Percentiles rank a stretch among this genome's conserved stretches.
These are phyloP conservation scores for Mycalesis mineus DNA, from an alignment of 2,888 invertebrate species.

Conservation along the genomic window DNA sequence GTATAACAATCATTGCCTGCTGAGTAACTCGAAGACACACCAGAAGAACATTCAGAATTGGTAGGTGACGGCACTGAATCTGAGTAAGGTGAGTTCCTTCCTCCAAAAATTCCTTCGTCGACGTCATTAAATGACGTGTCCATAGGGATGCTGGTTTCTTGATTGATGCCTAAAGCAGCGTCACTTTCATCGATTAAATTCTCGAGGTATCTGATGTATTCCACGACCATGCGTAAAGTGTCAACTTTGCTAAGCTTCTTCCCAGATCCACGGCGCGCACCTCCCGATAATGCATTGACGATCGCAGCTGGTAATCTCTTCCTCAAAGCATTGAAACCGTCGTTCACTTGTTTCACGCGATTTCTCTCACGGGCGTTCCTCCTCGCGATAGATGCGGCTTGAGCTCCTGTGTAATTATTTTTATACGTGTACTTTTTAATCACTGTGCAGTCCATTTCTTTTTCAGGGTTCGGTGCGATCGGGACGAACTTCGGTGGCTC, in stretches of 20 bases:
- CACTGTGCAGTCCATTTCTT: slow-evolving; percentile 56
- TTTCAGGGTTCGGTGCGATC: slow-evolving; percentile 75
- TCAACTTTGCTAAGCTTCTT: slow-evolving; percentile 95
- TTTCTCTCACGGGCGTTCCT: slow-evolving; percentile 97
- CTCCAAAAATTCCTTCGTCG: slow-evolving; percentile 61
- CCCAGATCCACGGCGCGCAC: slow-evolving; percentile 85
- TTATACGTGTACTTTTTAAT: slow-evolving; percentile 83
- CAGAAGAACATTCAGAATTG: slow-evolving; percentile 82
- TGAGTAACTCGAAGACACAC: slow-evolving; percentile 65
- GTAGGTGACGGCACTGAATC: slow-evolving; percentile 82
- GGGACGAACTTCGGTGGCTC: slow-evolving; percentile 61
- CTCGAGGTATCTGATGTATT: slow-evolving; percentile 91
- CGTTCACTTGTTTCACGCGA: slow-evolving; percentile 96
- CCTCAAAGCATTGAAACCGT: slow-evolving; percentile 91
- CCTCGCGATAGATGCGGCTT: slow-evolving; percentile 89
- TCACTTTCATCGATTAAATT: slow-evolving; percentile 85
- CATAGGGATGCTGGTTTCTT: slow-evolving; percentile 27
- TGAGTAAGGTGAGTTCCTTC: slow-evolving; percentile 60
- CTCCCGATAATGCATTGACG: slow-evolving; percentile 81
- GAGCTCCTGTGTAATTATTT: slow-evolving; percentile 78
- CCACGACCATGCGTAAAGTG: slow-evolving; percentile 91
- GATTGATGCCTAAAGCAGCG: slow-evolving; percentile 57
- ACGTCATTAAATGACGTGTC: slow-evolving; percentile 43
- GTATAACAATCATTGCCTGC: slow-evolving; percentile 41
- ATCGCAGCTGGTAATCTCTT: slow-evolving; percentile 91